These are phyloP conservation scores for Archegozetes longisetosus DNA, from an alignment of 1,140 invertebrate genomes.

Conservation along the genomic window DNA sequence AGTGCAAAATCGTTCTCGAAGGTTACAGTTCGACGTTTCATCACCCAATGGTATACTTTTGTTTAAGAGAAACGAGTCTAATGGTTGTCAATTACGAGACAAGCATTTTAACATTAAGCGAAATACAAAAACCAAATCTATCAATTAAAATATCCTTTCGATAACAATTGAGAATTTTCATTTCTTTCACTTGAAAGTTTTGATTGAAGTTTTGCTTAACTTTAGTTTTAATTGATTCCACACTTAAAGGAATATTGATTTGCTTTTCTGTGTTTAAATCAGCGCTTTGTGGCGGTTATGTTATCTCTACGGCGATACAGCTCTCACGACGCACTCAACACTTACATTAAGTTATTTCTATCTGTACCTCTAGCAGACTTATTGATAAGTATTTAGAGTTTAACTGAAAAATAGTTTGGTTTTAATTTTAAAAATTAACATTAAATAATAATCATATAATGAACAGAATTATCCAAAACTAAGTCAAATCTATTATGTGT, in stretches of 20 bases:
- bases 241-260: slow-evolving; percentile 96
- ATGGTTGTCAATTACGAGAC: slow-evolving; percentile 88
- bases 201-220: neutral
- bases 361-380: slow-evolving; percentile 87
- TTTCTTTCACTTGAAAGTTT: neutral
- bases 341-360: slow-evolving; percentile 84
- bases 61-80: slow-evolving; percentile 90
- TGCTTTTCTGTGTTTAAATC: slow-evolving; percentile 95
- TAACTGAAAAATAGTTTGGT: neutral
- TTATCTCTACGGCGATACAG: slow-evolving; percentile 90
- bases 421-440: too few species aligned
- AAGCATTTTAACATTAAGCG: slow-evolving; percentile 61
- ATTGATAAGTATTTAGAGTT: slow-evolving; percentile 51
- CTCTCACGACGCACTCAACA: slow-evolving; percentile 87
- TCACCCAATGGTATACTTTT: slow-evolving; percentile 92
- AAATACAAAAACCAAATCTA: slow-evolving; percentile 88
- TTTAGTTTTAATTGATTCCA: too few species aligned
- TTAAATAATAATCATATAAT: too few species aligned
- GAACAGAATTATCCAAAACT: slow-evolving; percentile 90
- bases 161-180: too few species aligned
- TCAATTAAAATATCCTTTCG: slow-evolving; percentile 72
- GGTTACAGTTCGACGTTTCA: slow-evolving; percentile 93
- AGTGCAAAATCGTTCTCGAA: slow-evolving; percentile 87
- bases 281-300: slow-evolving; percentile 87
- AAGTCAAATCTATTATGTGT: slow-evolving; percentile 86